Base-by-base conservation (phyloP, 2,113 vertebrate genomes). In the Cryptomyrus ogoouensis region DNA sequence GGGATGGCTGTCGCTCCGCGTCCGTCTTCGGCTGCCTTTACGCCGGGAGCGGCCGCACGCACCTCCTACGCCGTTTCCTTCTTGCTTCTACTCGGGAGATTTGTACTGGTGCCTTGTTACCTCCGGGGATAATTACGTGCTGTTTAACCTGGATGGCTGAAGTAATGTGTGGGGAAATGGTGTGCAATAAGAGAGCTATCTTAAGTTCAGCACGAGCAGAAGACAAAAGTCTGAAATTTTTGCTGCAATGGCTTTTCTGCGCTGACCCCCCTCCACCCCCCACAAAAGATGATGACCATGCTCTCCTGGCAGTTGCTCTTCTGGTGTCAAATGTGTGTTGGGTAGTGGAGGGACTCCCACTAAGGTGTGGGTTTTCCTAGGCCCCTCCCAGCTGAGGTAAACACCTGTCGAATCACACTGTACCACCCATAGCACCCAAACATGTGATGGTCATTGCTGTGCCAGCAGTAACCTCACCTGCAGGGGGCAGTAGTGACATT, bases 1-100 rank as follows among this genome's bases (percentile, higher is more conserved):
- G 52, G 90, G 91, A 91, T 91, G 89, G 88, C 56, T 47, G 70
- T 87, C 88, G 88, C 52, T 89, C 50, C 24, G 88, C 89, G 90
- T 90, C 87, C 8, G 17, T 46, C 19, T 44, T 77, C 15, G 35
- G 15, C 15, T 42, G 35, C 74, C 31, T 80, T 42, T 80, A 80
- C 35, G 35, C 70, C 70, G 70, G 31, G 31, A 39, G 70, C 70
- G 27, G 70, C 70, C 70, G 70, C 31, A 77, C 70, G 74, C 74
- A 42, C 70, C 70, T 77, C 70, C 70, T 35, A 77, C 70, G 35
- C 74, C 12, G 35, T 80, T 80, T 80, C 74, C 31, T 42, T 80
- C 39, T 80, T 39, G 12, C 31, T 42, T 42, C 15, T 35, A 42
- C 74, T 80, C 35, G 15, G 35, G 74, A 80, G 74, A 80, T 39